These are phyloP conservation scores for Drosophila micromelanica DNA, from an alignment of 1,140 invertebrate species.

Conservation along the genomic window DNA sequence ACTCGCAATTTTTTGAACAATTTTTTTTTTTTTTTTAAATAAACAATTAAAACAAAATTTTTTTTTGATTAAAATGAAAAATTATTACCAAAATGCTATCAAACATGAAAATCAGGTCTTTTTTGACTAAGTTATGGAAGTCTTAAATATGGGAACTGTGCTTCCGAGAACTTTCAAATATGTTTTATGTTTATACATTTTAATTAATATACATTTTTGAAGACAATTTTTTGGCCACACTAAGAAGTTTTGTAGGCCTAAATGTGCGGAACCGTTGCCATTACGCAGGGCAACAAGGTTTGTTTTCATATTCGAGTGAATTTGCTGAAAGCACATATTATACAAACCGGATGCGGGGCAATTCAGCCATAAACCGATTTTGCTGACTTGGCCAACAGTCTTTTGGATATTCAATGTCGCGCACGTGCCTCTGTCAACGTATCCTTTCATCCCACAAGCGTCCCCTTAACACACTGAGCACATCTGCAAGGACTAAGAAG, in stretches of 20 bases:
- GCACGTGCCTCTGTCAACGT: conserved; percentile 24
- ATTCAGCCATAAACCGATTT: conserved; percentile 40
- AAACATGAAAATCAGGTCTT: too few species aligned
- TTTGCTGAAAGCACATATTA: conserved; percentile 28
- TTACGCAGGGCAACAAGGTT: conserved; percentile 4
- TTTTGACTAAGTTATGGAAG: too few species aligned
- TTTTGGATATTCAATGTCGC: conserved; percentile 28
- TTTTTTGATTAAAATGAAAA: too few species aligned
- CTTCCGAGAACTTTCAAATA: too few species aligned
- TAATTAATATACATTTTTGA: background rate
- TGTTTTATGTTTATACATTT: background rate
- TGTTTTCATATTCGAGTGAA: conserved; percentile 12
- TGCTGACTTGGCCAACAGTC: conserved; percentile 33
- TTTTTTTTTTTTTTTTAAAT: too few species aligned
- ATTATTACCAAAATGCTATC: too few species aligned
- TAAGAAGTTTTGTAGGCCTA: background rate
- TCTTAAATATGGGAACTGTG: too few species aligned
- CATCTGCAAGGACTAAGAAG: conserved; percentile 2
- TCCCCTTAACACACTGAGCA: conserved; percentile 1
- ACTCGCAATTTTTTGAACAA: too few species aligned
- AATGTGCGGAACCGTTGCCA: background rate
- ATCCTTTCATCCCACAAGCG: conserved; percentile 1
- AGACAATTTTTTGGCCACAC: background rate
- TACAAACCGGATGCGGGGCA: background rate
- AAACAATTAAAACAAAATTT: too few species aligned